phyloP scores from a whole-genome alignment of 64 coral and sea anemone species.

The Porites lutea region DNA sequence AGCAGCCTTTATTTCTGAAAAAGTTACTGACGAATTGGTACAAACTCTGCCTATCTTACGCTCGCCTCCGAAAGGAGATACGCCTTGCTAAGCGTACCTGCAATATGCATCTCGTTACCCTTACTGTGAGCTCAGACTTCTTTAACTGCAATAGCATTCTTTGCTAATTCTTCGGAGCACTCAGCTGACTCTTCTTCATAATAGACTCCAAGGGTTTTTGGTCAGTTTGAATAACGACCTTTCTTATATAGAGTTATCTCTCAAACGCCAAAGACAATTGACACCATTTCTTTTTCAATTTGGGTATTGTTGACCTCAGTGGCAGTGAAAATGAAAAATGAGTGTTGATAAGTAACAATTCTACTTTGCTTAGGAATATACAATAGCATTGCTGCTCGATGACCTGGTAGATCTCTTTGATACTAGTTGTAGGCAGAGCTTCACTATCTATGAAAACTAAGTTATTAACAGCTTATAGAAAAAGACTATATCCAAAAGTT shows the following conservation, averaged over 20 bases:
- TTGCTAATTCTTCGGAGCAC: slow-evolving; percentile 27
- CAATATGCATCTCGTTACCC: background rate
- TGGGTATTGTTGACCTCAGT: slow-evolving; percentile 16
- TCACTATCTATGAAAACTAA: too few species aligned
- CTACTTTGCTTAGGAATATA: too few species aligned
- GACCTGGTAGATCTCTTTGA: too few species aligned
- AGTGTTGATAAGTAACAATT: too few species aligned
- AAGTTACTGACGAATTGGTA: background rate
- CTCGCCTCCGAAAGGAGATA: slow-evolving; percentile 3
- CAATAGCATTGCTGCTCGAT: too few species aligned
- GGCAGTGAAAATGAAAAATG: background rate
- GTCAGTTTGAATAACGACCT: slow-evolving; percentile 15
- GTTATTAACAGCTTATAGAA: too few species aligned
- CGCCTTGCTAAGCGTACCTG: background rate
- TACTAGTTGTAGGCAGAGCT: too few species aligned
- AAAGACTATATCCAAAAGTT: too few species aligned
- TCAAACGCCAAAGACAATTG: slow-evolving; percentile 15
- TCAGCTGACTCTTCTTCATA: slow-evolving; percentile 34
- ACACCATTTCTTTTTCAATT: slow-evolving; percentile 31
- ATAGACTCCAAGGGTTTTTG: slow-evolving; percentile 23
- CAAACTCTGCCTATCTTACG: background rate
- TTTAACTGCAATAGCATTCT: slow-evolving; percentile 29
- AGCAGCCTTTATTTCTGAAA: background rate
- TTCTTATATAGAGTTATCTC: background rate
- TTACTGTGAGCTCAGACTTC: slow-evolving; percentile 29